Evolutionary conservation across 2,113 vertebrate genomes (phyloP).

Genomic region (Peromyscus polionotus): DNA sequence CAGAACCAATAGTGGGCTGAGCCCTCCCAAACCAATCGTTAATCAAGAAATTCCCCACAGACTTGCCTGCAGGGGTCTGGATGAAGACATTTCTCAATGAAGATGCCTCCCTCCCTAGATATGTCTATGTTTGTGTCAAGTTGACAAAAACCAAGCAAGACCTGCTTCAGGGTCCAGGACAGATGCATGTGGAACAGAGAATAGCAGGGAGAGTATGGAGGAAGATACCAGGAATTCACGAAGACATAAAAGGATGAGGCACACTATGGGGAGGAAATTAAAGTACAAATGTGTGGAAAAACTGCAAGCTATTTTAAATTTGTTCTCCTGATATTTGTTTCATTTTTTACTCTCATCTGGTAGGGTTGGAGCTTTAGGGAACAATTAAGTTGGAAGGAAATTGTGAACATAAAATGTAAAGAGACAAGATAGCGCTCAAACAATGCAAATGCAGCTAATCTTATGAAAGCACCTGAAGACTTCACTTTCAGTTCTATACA

Average conservation of each 20-base stretch:
- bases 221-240: neutral
- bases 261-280: neutral
- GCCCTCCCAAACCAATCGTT: neutral
- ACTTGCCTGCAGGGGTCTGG: neutral
- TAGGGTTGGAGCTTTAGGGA: neutral
- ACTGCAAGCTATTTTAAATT: neutral
- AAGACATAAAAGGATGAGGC: neutral
- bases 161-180: neutral
- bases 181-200: neutral
- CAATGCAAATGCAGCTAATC: neutral
- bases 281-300: neutral
- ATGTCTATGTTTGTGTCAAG: neutral
- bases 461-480: neutral
- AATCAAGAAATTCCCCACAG: neutral
- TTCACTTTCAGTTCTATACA: neutral
- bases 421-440: neutral
- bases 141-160: neutral
- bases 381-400: conserved; percentile 9
- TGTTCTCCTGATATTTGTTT: neutral
- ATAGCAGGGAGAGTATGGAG: neutral
- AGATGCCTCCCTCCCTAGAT: neutral
- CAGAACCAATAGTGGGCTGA: too few species aligned
- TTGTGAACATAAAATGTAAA: neutral
- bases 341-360: neutral
- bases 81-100: neutral